Conservation (phyloP, 1,140 invertebrate species). For the Spodoptera litura region DNA sequence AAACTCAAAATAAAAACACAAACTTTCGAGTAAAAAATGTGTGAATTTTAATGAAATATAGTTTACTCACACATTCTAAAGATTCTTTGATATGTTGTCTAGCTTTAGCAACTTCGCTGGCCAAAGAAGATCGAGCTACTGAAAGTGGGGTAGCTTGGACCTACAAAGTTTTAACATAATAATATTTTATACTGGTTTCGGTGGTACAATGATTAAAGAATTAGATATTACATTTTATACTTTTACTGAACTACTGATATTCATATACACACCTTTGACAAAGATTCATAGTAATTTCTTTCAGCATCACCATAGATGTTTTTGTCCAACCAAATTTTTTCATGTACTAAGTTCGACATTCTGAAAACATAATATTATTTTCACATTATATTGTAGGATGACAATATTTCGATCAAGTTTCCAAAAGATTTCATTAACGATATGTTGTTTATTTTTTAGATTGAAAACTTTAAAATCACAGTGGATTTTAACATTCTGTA, state of each 20-base stretch:
- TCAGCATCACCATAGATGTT: constrained; percentile 88
- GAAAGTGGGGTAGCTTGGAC: constrained; percentile 64
- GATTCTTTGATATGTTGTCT: constrained; percentile 89
- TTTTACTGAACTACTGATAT: background rate
- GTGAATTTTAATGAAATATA: constrained; percentile 54
- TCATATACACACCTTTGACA: constrained; percentile 83
- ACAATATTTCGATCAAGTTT: no score
- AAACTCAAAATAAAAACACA: background rate
- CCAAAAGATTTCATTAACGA: no score
- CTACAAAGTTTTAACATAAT: constrained; percentile 60
- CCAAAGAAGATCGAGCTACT: constrained; percentile 83
- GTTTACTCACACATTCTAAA: constrained; percentile 88
- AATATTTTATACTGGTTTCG: background rate
- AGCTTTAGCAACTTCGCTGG: constrained; percentile 89
- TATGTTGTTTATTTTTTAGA: no score
- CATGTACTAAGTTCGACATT: constrained; percentile 78
- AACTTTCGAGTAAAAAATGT: constrained; percentile 43
- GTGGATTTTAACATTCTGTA: no score
- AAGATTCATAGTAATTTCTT: constrained; percentile 86
- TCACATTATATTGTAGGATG: no score
- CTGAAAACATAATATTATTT: constrained; percentile 58
- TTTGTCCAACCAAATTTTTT: constrained; percentile 88
- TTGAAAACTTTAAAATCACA: no score
- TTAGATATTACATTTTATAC: background rate
- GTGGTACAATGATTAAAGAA: constrained; percentile 36